Percentiles rank a stretch among this genome's conserved stretches.
Conservation (phyloP, 2,113 vertebrate genomes). For the Anguilla rostrata region DNA sequence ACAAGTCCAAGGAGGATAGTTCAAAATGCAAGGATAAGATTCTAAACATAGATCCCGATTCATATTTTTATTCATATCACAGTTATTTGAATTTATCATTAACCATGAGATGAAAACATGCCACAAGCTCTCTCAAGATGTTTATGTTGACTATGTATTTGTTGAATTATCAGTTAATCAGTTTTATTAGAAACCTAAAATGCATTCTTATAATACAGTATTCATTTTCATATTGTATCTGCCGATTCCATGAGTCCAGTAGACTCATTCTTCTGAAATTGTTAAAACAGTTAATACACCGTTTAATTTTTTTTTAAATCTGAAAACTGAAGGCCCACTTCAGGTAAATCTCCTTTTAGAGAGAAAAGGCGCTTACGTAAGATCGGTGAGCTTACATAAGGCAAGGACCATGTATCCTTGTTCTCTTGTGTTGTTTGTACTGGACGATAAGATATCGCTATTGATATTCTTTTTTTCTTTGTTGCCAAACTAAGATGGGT, state of each 20-base stretch:
- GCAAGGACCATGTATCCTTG: not conserved
- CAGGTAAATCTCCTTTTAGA: not conserved
- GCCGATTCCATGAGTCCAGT: no score
- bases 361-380: not conserved
- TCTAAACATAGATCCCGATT: not conserved
- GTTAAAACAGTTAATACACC: no score
- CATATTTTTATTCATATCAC: not conserved
- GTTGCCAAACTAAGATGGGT: not conserved
- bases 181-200: no score
- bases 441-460: not conserved
- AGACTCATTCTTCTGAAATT: no score
- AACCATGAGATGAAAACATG: not conserved
- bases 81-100: not conserved
- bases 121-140: not conserved
- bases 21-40: not conserved
- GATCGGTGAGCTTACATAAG: not conserved
- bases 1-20: not conserved
- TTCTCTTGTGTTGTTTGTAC: not conserved
- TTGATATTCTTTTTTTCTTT: no score
- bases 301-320: not conserved
- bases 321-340: not conserved
- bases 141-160: not conserved
- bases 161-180: no score
- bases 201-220: no score
- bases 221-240: no score